Conservation (phyloP, 2,113 vertebrate species). For the Trachemys scripta region DNA sequence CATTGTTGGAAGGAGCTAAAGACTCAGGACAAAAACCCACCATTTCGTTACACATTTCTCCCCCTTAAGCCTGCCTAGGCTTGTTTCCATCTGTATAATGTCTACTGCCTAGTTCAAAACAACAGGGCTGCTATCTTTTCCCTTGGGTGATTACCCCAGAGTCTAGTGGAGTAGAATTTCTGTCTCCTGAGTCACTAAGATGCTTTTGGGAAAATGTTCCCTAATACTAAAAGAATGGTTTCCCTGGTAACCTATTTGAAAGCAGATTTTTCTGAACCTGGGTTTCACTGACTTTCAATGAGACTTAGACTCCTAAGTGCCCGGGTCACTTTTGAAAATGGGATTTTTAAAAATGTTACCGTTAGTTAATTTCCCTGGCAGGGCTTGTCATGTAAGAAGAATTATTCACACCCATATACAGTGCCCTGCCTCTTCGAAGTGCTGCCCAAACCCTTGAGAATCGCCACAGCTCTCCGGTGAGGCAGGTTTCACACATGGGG, state of each 20-base stretch:
- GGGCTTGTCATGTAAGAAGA: not conserved
- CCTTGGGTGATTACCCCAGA: accelerated
- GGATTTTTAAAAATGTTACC: not conserved
- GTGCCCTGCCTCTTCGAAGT: not conserved
- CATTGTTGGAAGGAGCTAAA: not conserved
- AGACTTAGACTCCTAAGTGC: not conserved
- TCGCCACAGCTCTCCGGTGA: not conserved
- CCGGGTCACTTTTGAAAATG: not conserved
- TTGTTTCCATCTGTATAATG: accelerated
- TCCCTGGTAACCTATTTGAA: not conserved
- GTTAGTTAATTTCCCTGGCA: not conserved
- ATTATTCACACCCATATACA: not conserved
- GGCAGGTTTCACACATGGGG: not conserved
- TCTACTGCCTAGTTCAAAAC: not conserved
- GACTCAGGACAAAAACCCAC: not conserved
- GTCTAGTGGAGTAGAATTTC: not conserved
- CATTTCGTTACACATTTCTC: not conserved
- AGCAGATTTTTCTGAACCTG: not conserved
- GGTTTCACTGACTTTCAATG: not conserved
- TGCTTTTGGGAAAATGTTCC: not conserved
- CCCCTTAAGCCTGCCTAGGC: accelerated
- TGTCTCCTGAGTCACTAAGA: not conserved
- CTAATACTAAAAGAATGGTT: not conserved
- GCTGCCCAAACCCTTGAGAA: no score
- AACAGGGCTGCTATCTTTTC: accelerated